phyloP scores from a whole-genome alignment of 2,888 invertebrate genomes.

The Ichneumoninae sp. region DNA sequence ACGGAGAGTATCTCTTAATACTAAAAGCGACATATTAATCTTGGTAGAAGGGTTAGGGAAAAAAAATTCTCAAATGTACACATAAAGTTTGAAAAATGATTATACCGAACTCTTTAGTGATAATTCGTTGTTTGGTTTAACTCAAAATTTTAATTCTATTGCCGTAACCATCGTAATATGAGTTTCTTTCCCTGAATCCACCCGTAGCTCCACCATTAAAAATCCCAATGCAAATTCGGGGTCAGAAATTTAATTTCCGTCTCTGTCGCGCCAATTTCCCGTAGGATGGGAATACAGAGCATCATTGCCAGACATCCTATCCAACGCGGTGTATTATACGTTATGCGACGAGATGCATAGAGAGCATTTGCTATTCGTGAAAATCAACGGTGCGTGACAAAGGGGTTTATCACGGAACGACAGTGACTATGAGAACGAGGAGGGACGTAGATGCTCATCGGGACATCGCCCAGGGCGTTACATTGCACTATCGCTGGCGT shows the following conservation, averaged over 20 bases:
- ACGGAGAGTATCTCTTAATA: not conserved
- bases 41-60: no score
- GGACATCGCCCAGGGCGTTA: conserved; percentile 79
- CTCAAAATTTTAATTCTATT: not conserved
- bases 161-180: not conserved
- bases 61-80: not conserved
- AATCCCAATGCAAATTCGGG: conserved; percentile 70
- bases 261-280: conserved; percentile 23
- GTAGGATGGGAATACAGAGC: not conserved
- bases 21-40: not conserved
- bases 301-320: not conserved
- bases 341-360: conserved; percentile 70
- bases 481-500: conserved; percentile 75
- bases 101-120: no score
- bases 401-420: conserved; percentile 79
- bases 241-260: conserved; percentile 80
- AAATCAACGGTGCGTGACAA: conserved; percentile 81
- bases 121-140: not conserved
- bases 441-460: conserved; percentile 64
- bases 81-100: no score
- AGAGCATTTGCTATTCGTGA: conserved; percentile 62
- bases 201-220: not conserved
- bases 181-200: not conserved
- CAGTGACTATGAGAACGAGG: conserved; percentile 41
- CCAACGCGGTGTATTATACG: not conserved